A percentile compares a stretch with the other conserved stretches of the same genome.
Conservation (phyloP, 2,113 vertebrate genomes). For the Psittacula cyanocephala region DNA sequence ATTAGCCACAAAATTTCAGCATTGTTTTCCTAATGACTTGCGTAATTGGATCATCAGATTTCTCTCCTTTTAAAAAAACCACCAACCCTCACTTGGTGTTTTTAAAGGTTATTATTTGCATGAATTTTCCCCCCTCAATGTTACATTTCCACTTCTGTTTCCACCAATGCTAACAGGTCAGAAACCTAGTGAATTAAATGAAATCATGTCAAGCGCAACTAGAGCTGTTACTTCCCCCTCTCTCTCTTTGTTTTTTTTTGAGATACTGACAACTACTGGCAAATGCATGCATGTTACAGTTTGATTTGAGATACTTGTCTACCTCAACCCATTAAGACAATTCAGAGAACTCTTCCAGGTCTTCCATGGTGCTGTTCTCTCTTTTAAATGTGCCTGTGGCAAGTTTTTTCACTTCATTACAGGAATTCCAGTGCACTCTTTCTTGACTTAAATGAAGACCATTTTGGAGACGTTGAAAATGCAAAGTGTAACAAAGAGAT, state of each 20-base stretch:
- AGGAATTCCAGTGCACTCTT: neutral
- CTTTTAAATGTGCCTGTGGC: neutral
- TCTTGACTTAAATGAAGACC: neutral
- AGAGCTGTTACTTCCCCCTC: neutral
- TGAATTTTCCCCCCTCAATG: conserved; percentile 7
- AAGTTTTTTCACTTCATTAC: neutral
- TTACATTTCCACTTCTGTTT: conserved; percentile 42
- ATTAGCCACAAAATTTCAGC: conserved; percentile 65
- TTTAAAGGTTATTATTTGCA: conserved; percentile 63
- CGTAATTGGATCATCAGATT: conserved; percentile 69
- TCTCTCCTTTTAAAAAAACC: neutral
- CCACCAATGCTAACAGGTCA: conserved; percentile 44
- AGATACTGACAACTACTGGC: neutral
- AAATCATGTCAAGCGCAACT: conserved; percentile 47
- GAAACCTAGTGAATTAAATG: conserved; percentile 39
- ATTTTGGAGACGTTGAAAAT: neutral
- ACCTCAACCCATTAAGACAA: neutral
- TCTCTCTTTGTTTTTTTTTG: neutral
- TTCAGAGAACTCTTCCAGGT: neutral
- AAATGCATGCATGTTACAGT: neutral
- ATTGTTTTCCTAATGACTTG: conserved; percentile 70
- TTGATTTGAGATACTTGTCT: neutral
- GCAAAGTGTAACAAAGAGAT: neutral
- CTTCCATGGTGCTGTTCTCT: neutral
- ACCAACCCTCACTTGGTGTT: neutral